Conservation (phyloP, 2,888 invertebrate genomes). For the Diaphora mendica region DNA sequence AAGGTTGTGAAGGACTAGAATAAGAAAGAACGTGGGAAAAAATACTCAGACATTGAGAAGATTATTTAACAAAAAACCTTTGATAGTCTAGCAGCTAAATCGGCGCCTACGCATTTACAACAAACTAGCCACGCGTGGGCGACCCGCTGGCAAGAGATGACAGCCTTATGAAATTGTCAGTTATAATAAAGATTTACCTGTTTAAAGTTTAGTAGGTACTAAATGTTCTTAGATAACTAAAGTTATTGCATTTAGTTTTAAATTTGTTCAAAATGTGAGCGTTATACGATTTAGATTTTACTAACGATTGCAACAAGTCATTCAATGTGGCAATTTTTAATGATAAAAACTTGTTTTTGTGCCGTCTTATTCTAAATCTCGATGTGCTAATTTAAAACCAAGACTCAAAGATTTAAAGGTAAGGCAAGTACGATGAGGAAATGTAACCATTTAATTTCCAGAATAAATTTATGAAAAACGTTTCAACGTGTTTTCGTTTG, state of each 20-base stretch:
- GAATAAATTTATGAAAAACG: background rate
- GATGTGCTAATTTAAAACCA: background rate
- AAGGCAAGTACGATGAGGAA: no score
- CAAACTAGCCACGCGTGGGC: conserved; percentile 32
- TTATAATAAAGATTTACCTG: background rate
- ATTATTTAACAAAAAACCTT: conserved; percentile 14
- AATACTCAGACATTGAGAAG: background rate
- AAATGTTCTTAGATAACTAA: background rate
- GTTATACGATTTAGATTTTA: background rate
- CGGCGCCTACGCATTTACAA: conserved; percentile 44
- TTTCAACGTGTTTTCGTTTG: no score
- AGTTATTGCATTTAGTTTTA: background rate
- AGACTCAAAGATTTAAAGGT: background rate
- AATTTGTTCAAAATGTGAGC: background rate
- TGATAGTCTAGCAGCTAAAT: conserved; percentile 43
- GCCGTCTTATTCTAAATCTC: background rate
- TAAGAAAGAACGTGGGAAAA: background rate
- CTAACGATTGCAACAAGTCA: background rate
- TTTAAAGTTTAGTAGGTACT: background rate
- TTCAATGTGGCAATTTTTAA: background rate
- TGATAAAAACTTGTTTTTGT: background rate
- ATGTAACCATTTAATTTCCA: background rate
- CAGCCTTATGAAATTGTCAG: conserved; percentile 9
- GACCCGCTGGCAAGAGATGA: conserved; percentile 17
- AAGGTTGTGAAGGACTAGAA: background rate